phyloP scores from a whole-genome alignment of 2,113 vertebrate genomes.

The Plestiodon gilberti region DNA sequence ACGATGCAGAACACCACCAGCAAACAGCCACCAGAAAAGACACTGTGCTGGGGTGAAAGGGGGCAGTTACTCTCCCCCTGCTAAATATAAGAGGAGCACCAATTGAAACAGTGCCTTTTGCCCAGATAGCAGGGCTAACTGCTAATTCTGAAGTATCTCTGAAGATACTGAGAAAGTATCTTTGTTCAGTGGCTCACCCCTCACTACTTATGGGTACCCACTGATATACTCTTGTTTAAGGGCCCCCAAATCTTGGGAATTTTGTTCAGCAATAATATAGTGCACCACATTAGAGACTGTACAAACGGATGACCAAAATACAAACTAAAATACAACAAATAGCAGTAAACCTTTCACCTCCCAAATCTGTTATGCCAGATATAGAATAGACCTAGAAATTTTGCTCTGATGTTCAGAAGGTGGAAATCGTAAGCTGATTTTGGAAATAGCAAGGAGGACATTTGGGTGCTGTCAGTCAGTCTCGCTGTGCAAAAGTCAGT shows the following conservation, averaged over 20 bases:
- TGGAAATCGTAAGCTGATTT: background rate
- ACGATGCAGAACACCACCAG: no score
- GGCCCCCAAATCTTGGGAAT: background rate
- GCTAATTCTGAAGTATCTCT: no score
- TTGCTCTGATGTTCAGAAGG: background rate
- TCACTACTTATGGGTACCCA: background rate
- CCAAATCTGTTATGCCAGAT: background rate
- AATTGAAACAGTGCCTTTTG: no score
- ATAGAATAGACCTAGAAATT: background rate
- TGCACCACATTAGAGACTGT: background rate
- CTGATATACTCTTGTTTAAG: background rate
- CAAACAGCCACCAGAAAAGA: no score
- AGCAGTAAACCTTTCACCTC: background rate
- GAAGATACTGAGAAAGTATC: background rate
- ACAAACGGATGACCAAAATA: background rate
- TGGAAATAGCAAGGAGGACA: background rate
- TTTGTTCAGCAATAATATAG: background rate
- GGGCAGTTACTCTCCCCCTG: no score
- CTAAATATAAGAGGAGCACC: no score
- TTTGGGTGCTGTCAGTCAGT: background rate
- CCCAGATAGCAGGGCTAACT: no score
- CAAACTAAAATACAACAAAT: background rate
- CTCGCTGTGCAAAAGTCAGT: background rate
- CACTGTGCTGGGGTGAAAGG: no score
- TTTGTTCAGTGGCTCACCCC: background rate